Evolutionary conservation across 2,888 invertebrate genomes (phyloP).

Genomic region (Morpho deidamia): DNA sequence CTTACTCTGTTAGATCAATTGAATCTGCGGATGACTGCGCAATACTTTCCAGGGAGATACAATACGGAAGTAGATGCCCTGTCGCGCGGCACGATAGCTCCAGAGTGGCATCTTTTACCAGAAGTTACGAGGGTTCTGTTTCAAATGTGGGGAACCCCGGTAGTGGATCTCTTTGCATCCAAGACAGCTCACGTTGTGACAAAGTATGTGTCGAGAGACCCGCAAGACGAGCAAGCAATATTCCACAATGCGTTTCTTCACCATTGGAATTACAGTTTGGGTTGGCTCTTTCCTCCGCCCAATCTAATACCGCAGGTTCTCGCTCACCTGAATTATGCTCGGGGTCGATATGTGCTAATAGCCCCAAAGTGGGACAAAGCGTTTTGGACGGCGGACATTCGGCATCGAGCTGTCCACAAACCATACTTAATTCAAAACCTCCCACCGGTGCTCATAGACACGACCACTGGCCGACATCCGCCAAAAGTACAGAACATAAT

Average conservation of each 20-base stretch:
- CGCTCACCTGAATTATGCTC: conserved; percentile 20
- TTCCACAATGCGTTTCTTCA: conserved; percentile 20
- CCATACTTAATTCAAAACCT: conserved; percentile 26
- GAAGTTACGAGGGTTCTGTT: conserved; percentile 9
- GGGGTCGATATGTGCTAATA: conserved; percentile 5
- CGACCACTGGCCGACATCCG: too few species aligned
- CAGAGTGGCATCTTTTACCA: too few species aligned
- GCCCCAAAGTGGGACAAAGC: conserved; percentile 31
- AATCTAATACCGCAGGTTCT: conserved; percentile 15
- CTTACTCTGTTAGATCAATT: conserved; percentile 14
- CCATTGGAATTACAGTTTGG: conserved; percentile 23
- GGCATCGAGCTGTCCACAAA: conserved; percentile 25
- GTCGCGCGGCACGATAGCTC: too few species aligned
- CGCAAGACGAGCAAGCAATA: conserved; percentile 4
- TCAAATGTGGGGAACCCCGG: conserved; percentile 9
- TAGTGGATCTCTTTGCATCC: conserved; percentile 17
- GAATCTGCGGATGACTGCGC: neutral
- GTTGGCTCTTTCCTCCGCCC: conserved; percentile 25
- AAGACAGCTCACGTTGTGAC: conserved; percentile 1
- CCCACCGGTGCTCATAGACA: neutral
- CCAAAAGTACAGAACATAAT: neutral
- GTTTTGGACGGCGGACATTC: conserved; percentile 36
- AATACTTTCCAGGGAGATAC: too few species aligned
- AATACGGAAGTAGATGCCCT: too few species aligned
- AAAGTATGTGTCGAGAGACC: conserved; percentile 6